Evolutionary conservation across 30 jellyfish, hydroid and myxozoan species (phyloP).

Genomic region (Chironex yamaguchii): DNA sequence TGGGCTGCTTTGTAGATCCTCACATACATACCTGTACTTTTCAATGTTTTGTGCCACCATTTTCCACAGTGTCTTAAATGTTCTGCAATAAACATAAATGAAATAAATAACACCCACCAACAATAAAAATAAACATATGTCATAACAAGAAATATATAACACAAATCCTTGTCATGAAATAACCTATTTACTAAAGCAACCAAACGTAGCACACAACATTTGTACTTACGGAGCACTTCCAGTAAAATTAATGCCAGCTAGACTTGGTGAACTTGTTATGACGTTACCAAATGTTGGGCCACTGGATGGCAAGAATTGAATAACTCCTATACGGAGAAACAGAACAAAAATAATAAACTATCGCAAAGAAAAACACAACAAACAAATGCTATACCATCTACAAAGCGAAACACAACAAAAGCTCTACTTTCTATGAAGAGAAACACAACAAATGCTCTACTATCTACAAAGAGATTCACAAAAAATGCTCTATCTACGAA

Average conservation of each 20-base stretch:
- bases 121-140: too few relatives aligned
- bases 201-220: too few relatives aligned
- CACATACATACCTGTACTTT: constrained; percentile 76
- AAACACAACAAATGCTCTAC: too few relatives aligned
- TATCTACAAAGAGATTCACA: too few relatives aligned
- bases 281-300: constrained; percentile 95
- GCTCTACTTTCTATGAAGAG: too few relatives aligned
- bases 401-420: too few relatives aligned
- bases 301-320: constrained; percentile 92
- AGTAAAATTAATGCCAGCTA: constrained; percentile 94
- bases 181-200: too few relatives aligned
- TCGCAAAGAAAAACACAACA: background rate
- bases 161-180: too few relatives aligned
- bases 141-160: too few relatives aligned
- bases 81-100: constrained; percentile 32
- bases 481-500: too few relatives aligned
- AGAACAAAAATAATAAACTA: background rate
- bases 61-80: constrained; percentile 93
- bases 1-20: too few relatives aligned
- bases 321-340: constrained; percentile 68
- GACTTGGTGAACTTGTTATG: constrained; percentile 78
- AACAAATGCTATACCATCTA: background rate
- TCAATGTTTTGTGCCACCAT: constrained; percentile 83
- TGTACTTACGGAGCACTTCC: constrained; percentile 93
- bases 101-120: too few relatives aligned